Conservation (phyloP, 30 jellyfish, hydroid and myxozoan genomes). For the Turritopsis rubra region DNA sequence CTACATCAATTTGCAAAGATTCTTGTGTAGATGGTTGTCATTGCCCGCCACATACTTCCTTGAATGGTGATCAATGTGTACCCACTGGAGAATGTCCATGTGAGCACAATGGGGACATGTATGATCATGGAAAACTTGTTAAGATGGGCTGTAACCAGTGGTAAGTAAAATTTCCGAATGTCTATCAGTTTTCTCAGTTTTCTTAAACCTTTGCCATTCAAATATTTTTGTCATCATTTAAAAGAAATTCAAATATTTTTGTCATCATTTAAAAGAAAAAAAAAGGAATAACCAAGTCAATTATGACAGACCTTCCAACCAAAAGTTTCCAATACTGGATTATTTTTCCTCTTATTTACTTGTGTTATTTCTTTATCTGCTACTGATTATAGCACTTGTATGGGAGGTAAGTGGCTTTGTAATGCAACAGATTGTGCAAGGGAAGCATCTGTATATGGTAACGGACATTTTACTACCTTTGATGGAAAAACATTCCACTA, state of each 20-base stretch:
- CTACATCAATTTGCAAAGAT: neutral
- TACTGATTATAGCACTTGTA: slow-evolving; percentile 21
- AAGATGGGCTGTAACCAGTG: slow-evolving; percentile 24
- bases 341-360: neutral
- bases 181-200: neutral
- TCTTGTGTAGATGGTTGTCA: slow-evolving; percentile 36
- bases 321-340: no score
- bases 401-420: slow-evolving; percentile 37
- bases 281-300: no score
- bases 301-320: no score
- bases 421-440: slow-evolving; percentile 30
- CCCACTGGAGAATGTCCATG: slow-evolving; percentile 40
- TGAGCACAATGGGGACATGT: slow-evolving; percentile 32
- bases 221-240: no score
- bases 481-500: slow-evolving; percentile 55
- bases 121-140: slow-evolving; percentile 27
- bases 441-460: slow-evolving; percentile 56
- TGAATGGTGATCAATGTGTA: slow-evolving; percentile 20
- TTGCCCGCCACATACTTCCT: slow-evolving; percentile 32
- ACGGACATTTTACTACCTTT: slow-evolving; percentile 48
- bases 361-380: neutral
- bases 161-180: slow-evolving; percentile 14
- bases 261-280: neutral
- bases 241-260: no score
- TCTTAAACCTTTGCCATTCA: neutral